Conservation (phyloP, 2,888 invertebrate species). For the Drosophila tanythrix region DNA sequence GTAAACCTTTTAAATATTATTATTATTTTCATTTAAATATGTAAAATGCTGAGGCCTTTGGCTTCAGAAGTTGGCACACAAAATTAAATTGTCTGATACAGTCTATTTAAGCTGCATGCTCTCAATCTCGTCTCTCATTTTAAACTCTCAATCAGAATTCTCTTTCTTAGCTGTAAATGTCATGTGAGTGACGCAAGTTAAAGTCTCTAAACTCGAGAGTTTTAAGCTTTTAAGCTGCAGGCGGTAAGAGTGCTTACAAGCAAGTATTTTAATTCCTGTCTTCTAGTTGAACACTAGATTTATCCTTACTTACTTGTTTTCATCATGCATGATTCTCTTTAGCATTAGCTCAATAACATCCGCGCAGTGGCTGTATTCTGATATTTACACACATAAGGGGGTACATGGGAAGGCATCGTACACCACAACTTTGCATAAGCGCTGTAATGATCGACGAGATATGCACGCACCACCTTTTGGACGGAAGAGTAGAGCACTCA, state of each 20-base stretch:
- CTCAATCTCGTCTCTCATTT: background rate
- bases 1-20: conserved; percentile 10
- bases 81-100: background rate
- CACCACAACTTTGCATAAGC: too few species aligned
- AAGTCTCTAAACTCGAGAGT: background rate
- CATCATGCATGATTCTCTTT: too few species aligned
- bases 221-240: background rate
- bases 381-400: too few species aligned
- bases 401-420: too few species aligned
- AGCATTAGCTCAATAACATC: too few species aligned
- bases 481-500: background rate
- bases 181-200: background rate
- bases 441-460: too few species aligned
- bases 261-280: background rate
- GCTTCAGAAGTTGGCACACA: background rate
- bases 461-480: too few species aligned
- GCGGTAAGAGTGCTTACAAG: background rate
- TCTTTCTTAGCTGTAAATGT: background rate
- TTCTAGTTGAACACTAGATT: background rate
- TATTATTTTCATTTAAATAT: conserved; percentile 1
- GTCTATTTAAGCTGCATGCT: too few species aligned
- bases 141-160: background rate
- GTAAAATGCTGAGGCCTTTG: background rate
- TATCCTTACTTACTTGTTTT: too few species aligned
- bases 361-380: too few species aligned